Conservation (phyloP, 64 coral and sea anemone species). For the Orbicella faveolata region DNA sequence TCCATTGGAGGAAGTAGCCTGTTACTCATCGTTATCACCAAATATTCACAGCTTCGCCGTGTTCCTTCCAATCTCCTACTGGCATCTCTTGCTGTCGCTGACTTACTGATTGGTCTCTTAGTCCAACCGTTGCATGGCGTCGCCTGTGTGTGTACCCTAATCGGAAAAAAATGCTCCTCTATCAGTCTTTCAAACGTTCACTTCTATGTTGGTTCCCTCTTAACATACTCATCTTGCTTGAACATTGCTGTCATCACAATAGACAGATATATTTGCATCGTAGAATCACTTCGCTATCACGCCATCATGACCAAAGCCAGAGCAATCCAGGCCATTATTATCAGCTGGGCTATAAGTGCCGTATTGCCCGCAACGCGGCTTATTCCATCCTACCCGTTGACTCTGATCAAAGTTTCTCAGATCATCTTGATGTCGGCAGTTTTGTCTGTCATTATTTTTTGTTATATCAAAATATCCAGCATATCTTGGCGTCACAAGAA, state of each 20-base stretch:
- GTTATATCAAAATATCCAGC: background rate
- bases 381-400: background rate
- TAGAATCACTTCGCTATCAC: background rate
- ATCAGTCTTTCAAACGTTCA: background rate
- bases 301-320: background rate
- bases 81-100: background rate
- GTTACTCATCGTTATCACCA: background rate
- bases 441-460: background rate
- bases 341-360: background rate
- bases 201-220: background rate
- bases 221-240: background rate
- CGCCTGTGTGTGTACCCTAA: background rate
- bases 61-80: slow-evolving; percentile 1
- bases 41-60: background rate
- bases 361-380: background rate
- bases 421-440: background rate
- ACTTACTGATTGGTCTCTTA: background rate
- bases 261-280: background rate
- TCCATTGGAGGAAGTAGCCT: background rate
- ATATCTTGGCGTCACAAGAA: background rate
- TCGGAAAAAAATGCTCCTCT: background rate
- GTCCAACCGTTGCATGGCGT: background rate
- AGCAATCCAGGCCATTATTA: background rate
- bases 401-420: background rate
- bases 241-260: background rate